Evolutionary conservation across 1,140 invertebrate species (phyloP), one percentile per base, ranked within the genome.

Genomic region (Drosophila miranda): DNA sequence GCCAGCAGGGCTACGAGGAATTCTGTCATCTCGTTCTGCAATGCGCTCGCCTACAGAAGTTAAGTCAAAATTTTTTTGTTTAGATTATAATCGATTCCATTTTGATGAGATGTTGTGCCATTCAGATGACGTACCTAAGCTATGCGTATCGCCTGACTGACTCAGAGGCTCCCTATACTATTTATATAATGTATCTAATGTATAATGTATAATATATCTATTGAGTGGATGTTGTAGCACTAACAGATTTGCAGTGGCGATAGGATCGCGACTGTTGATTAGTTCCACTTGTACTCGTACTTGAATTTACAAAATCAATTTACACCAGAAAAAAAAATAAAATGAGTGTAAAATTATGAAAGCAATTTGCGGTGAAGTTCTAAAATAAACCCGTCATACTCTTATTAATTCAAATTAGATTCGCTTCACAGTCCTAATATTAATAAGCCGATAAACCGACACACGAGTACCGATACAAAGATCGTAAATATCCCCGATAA

Each of bases 1-100:
- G 78, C 83, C 66, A 89, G 45, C 7, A 90, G 43, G 43, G 56
- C 78, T 38, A 86, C 30, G 46, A 83, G 26, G 1, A 90, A 54
- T 16, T 89, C 57, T 58, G 77, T 90, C 89, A 90, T 89, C 4
- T 49, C 84, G 21, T 44, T 26, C 11, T 61, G 30, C 52, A 50
- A 72, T 49, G 28, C 49, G 74, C 53, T 63, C 51, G 44, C 51
- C 86, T 89, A 41, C 52, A 72, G 54, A 30, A 59, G 53, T 38
- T 51, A 49, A 59, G 21, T 50, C 46, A 55, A 57, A 54, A 75
- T 61, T 68, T 59, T 61, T 14, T 28, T 72, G 72, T 64, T 86
- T 87, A 16, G 45, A 68, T 56, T 49, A 79, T 16, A 44, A 14
- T 50, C 11, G 26, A 49, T 23, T 52, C 48, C 23, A 44, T n/a